A percentile compares a stretch with the other conserved stretches of the same genome.
Conservation (phyloP, 1,140 invertebrate genomes). For the Drosophila pachea region DNA sequence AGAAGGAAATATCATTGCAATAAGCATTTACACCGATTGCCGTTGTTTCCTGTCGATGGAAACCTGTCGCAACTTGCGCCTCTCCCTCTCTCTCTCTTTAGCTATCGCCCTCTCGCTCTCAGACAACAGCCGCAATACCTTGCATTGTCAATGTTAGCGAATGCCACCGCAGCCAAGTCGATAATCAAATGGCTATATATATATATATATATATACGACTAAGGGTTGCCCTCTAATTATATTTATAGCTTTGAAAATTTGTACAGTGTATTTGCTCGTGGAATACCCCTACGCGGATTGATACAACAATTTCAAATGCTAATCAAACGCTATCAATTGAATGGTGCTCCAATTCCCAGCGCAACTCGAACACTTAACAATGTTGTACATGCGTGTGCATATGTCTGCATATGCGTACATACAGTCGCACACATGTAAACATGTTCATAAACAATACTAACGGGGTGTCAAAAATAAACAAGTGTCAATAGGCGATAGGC, state of each 20-base stretch:
- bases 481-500: constrained; percentile 70
- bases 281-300: constrained; percentile 15
- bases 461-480: constrained; percentile 71
- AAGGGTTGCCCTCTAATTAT: neutral
- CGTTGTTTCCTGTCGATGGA: neutral
- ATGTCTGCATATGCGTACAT: neutral
- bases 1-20: neutral
- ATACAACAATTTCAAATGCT: constrained; percentile 38
- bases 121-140: constrained; percentile 11
- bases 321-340: constrained; percentile 29
- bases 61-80: neutral
- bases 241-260: too few species aligned
- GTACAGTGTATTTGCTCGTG: neutral
- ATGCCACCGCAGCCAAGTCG: constrained; percentile 21
- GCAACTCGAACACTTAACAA: neutral
- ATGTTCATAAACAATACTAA: constrained; percentile 29
- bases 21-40: constrained; percentile 1
- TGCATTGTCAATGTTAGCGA: constrained; percentile 24
- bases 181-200: neutral
- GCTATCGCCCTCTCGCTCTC: neutral
- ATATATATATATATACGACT: neutral
- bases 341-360: constrained; percentile 17
- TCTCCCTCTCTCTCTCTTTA: too few species aligned
- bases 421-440: constrained; percentile 11
- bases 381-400: neutral